Conservation (phyloP, 64 coral and sea anemone genomes). For the Platygyra sinensis region DNA sequence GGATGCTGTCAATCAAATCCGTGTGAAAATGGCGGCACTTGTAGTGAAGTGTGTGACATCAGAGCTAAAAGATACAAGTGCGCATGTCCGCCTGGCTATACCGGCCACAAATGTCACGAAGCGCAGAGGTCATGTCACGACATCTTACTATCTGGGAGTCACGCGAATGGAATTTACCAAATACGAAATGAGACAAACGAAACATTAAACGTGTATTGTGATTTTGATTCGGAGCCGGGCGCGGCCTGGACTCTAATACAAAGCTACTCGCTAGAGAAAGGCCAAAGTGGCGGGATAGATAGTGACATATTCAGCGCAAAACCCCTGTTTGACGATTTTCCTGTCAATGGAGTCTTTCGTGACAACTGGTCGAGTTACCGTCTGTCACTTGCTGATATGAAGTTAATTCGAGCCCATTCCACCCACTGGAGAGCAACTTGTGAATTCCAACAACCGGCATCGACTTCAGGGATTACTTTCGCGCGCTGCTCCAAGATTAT, state of each 20-base stretch:
- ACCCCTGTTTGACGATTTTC: not conserved
- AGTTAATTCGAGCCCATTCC: not conserved
- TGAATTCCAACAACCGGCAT: not conserved
- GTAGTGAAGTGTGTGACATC: not conserved
- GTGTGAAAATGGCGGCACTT: not conserved
- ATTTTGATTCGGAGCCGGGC: not conserved
- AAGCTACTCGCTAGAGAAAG: slow-evolving; percentile 2
- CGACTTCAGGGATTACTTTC: not conserved
- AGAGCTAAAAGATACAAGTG: not conserved
- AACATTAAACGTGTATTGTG: not conserved
- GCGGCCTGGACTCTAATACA: not conserved
- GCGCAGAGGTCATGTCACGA: not conserved
- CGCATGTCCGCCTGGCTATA: not conserved
- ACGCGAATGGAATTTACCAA: not conserved
- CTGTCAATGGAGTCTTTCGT: not conserved
- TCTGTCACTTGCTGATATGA: not conserved
- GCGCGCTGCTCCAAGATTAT: not conserved
- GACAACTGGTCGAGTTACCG: not conserved
- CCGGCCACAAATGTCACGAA: not conserved
- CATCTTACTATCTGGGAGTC: not conserved
- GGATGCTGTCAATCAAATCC: slow-evolving; percentile 2
- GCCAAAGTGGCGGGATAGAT: not conserved
- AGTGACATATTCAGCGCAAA: not conserved
- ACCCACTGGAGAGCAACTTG: slow-evolving; percentile 3
- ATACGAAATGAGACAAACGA: not conserved